phyloP scores from a whole-genome alignment of 2,113 vertebrate genomes.

The Capra hircus region DNA sequence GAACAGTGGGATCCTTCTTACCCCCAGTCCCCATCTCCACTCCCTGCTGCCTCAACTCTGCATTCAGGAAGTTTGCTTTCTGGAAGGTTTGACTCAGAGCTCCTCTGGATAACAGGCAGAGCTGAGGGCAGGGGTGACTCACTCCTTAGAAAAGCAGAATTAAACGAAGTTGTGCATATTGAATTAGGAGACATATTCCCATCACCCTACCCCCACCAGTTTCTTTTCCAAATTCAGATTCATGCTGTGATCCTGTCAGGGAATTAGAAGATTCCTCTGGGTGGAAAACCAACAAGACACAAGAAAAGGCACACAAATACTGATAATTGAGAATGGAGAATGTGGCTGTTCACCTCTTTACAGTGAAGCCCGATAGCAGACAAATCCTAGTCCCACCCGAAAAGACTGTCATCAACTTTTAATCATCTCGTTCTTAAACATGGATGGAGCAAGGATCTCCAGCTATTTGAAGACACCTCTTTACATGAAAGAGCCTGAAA shows the following conservation, averaged over 20 bases:
- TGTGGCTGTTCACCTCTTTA: neutral
- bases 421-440: neutral
- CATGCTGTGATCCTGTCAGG: neutral
- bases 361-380: neutral
- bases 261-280: neutral
- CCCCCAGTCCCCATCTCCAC: neutral
- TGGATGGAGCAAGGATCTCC: neutral
- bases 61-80: neutral
- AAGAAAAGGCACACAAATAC: neutral
- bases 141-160: constrained; percentile 8
- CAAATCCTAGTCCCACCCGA: neutral
- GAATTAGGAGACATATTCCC: neutral
- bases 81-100: neutral
- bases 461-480: neutral
- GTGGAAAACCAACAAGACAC: neutral
- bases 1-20: neutral
- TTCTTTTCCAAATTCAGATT: neutral
- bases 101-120: neutral
- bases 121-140: neutral
- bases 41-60: neutral
- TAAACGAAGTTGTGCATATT: neutral
- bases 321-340: neutral
- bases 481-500: neutral
- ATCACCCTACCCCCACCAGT: neutral
- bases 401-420: neutral